Conservation (phyloP, 1,140 invertebrate species). For the Trichogramma pretiosum region DNA sequence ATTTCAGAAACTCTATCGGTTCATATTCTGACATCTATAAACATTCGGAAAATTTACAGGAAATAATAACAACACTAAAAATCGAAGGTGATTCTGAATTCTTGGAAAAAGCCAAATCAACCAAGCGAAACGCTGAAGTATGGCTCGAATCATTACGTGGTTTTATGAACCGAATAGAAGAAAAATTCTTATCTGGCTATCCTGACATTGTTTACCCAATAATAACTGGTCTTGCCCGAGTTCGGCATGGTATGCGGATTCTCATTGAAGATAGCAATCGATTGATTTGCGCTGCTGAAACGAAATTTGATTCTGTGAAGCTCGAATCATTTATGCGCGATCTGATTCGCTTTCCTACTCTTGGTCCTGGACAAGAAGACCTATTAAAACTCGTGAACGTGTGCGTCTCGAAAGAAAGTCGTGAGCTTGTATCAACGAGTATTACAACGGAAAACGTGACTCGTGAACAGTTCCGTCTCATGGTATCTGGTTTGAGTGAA, state of each 20-base stretch:
- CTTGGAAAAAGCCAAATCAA: conserved; percentile 26
- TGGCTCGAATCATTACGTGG: conserved; percentile 51
- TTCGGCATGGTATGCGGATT: conserved; percentile 49
- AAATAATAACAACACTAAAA: not conserved
- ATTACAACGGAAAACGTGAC: conserved; percentile 17
- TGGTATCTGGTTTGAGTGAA: conserved; percentile 60
- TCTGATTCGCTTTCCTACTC: conserved; percentile 44
- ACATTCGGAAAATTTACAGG: conserved; percentile 16
- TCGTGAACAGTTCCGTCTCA: conserved; percentile 44
- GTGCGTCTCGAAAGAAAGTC: conserved; percentile 29
- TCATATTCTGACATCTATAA: conserved; percentile 23
- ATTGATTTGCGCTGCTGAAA: conserved; percentile 24
- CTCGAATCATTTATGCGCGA: conserved; percentile 36
- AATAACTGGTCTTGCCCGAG: conserved; percentile 50
- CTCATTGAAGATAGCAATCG: conserved; percentile 40
- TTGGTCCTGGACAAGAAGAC: conserved; percentile 35
- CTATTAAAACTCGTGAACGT: conserved; percentile 38
- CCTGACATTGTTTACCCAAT: conserved; percentile 60
- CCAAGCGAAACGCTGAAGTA: conserved; percentile 42
- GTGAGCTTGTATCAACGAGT: conserved; percentile 25
- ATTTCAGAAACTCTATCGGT: conserved; percentile 27
- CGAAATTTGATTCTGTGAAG: conserved; percentile 18
- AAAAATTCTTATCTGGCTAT: conserved; percentile 50
- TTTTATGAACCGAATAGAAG: conserved; percentile 50
- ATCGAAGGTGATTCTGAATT: not conserved